These are phyloP conservation scores for Acromyrmex echinatior DNA, from an alignment of 1,140 invertebrate species.

Conservation along the genomic window DNA sequence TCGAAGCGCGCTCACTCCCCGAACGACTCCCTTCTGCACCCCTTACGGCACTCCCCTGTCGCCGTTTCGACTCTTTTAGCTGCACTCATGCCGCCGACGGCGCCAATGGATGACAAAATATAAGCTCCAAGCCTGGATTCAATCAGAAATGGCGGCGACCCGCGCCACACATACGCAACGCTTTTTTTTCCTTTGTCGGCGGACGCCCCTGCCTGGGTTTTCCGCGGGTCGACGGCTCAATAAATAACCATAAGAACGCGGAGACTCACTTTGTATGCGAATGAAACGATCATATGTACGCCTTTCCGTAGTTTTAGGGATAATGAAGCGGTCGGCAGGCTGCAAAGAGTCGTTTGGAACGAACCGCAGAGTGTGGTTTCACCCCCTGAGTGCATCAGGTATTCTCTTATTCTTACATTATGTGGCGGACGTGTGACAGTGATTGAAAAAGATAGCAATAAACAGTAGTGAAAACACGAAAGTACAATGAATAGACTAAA, in stretches of 20 bases:
- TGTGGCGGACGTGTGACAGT: not conserved
- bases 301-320: constrained; percentile 69
- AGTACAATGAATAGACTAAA: not conserved
- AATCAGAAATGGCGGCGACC: constrained; percentile 83
- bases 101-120: constrained; percentile 82
- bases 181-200: constrained; percentile 73
- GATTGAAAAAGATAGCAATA: not conserved
- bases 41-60: constrained; percentile 70
- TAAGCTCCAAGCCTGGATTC: constrained; percentile 81
- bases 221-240: constrained; percentile 74
- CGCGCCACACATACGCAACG: constrained; percentile 73
- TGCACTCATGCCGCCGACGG: constrained; percentile 76
- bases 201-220: constrained; percentile 64
- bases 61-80: constrained; percentile 78
- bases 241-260: constrained; percentile 82
- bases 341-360: constrained; percentile 57
- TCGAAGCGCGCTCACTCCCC: constrained; percentile 63
- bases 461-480: not conserved
- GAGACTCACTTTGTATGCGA: constrained; percentile 78
- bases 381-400: not conserved
- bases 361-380: constrained; percentile 54
- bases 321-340: constrained; percentile 73
- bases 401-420: constrained; percentile 59
- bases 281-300: constrained; percentile 78
- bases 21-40: constrained; percentile 60